Conservation (phyloP, 2,797 vertebrate genomes). For the Pseudocheirus occidentalis region DNA sequence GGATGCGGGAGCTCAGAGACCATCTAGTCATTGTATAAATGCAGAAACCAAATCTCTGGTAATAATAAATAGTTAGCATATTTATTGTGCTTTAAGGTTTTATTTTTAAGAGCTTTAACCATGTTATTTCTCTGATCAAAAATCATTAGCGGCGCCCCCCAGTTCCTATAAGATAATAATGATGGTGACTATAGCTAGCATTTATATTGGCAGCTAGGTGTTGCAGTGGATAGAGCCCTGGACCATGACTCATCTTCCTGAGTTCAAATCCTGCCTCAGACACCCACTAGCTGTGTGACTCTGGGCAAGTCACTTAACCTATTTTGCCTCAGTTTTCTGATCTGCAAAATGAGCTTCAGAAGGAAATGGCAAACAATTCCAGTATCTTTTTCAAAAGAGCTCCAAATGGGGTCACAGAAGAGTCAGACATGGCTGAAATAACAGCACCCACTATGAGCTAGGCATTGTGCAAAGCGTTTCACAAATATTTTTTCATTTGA, state of each 20-base stretch:
- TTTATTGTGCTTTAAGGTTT: neutral
- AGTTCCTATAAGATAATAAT: neutral
- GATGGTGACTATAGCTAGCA: neutral
- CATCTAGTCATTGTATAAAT: neutral
- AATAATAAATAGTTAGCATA: neutral
- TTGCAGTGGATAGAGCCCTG: neutral
- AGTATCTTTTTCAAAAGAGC: neutral
- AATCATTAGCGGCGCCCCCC: neutral
- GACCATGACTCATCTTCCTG: neutral
- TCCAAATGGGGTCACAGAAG: neutral
- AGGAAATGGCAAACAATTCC: neutral
- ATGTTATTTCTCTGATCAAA: neutral
- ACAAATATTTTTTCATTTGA: neutral
- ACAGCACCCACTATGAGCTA: neutral
- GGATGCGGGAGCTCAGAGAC: neutral
- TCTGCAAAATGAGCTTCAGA: neutral
- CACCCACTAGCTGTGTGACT: neutral
- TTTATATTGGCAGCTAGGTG: neutral
- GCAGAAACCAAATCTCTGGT: neutral
- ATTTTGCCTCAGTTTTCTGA: neutral
- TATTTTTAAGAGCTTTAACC: neutral
- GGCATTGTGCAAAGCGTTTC: neutral
- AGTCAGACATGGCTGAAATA: neutral
- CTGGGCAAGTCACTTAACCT: neutral
- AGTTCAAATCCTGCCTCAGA: neutral